Evolutionary conservation across 2,113 vertebrate genomes (phyloP), one percentile per base, ranked within the genome.

Genomic region (Neolamprologus devosi): DNA sequence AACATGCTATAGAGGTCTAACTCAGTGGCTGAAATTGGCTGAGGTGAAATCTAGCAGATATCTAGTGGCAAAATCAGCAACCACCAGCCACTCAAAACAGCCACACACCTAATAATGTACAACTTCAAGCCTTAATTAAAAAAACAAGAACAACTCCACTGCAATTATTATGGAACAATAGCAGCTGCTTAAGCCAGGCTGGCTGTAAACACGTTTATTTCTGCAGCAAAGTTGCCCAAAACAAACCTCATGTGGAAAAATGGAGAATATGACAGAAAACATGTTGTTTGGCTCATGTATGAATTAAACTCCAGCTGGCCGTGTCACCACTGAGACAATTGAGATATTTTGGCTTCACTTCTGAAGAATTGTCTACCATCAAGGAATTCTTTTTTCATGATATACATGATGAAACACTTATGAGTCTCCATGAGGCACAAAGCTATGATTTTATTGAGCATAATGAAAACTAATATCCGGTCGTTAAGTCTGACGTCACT

Each of bases 351-450:
- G 68, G 40, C 68, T 75, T 47, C 40, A 17, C 21, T 47, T 28
- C 40, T 47, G 42, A 28, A 75, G 70, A 75, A 47, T 17, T 47
- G 40, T 75, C 40, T 35, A 8, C 6, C 17, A n/a, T 33, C 30
- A 14, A 40, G 58, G 30, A 60, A 4, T 5, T 17, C 0, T 30
- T 33, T 33, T 70, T 40, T 9, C 1, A 68, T 14, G 11, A 40
- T 23, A 42, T 23, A 70, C n/a, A 23, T 42, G 37, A 70, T 70
- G 4, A 42, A 42, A 42, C 35, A 42, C 5, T 70, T 42, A 23
- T 42, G 35, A 21, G n/a, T 23, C 65, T 11, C 42, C 9, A 75
- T 75, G 23, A 28, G 70, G 42, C 9, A 28, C 68, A 75, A 75
- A 47, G 23, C 14, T 19, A 19, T 17, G 2, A 11, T 75, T 75